A percentile compares a stretch with the other conserved stretches of the same genome.
Conservation (phyloP, 2,888 invertebrate genomes). For the Teinopalpus imperialis region DNA sequence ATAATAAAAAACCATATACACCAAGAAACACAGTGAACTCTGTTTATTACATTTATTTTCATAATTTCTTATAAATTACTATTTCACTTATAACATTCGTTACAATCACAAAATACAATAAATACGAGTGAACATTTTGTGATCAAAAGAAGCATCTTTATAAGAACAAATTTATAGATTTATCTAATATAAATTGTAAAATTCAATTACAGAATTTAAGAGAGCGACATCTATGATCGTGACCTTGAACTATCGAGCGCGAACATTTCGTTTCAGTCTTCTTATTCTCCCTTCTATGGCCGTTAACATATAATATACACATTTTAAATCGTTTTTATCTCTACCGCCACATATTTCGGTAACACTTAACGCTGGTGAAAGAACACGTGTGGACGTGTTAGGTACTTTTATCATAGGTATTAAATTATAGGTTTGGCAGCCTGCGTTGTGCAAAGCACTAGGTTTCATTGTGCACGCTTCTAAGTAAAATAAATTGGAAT, state of each 20-base stretch:
- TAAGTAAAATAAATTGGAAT: conserved; percentile 24
- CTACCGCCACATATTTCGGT: conserved; percentile 49
- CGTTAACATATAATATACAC: conserved; percentile 55
- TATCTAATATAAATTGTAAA: no score
- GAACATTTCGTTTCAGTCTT: conserved; percentile 46
- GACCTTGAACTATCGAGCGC: conserved; percentile 25
- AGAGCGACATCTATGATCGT: conserved; percentile 40
- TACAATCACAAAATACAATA: conserved; percentile 25
- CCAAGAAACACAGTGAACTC: no score
- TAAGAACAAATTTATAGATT: no score
- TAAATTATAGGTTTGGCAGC: conserved; percentile 46
- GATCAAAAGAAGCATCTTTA: no score
- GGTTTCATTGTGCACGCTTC: conserved; percentile 62
- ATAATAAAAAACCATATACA: no score
- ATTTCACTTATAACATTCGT: conserved; percentile 30
- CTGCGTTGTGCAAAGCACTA: conserved; percentile 45
- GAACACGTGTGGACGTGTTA: conserved; percentile 27
- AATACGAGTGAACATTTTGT: no score
- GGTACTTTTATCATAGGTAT: conserved; percentile 3
- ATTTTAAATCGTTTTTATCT: conserved; percentile 53
- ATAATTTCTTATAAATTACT: conserved; percentile 28
- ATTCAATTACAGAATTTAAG: no score
- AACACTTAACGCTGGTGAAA: conserved; percentile 44
- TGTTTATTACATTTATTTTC: conserved; percentile 24
- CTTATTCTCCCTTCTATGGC: conserved; percentile 67